Conservation (phyloP, 2,888 invertebrate genomes). For the Patella depressa region DNA sequence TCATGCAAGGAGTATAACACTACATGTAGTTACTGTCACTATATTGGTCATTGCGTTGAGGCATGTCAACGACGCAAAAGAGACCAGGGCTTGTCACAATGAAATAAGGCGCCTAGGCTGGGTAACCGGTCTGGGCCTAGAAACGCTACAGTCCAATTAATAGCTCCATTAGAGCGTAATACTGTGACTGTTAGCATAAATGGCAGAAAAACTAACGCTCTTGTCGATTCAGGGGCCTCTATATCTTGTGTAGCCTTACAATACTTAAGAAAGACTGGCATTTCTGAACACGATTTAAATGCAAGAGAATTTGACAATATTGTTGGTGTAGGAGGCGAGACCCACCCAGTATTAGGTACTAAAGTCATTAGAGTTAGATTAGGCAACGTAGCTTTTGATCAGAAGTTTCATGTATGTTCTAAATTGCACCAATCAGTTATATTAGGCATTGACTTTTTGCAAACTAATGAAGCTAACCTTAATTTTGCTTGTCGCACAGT, state of each 20-base stretch:
- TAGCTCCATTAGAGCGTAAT: background rate
- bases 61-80: no score
- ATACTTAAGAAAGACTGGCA: background rate
- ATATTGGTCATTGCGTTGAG: no score
- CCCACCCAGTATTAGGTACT: no score
- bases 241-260: background rate
- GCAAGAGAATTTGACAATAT: background rate
- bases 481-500: conserved; percentile 28
- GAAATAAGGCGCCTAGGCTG: no score
- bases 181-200: background rate
- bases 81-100: no score
- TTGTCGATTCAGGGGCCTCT: background rate
- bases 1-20: no score
- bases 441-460: conserved; percentile 38
- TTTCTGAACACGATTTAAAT: background rate
- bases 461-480: conserved; percentile 25
- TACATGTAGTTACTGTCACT: no score
- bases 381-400: background rate
- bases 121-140: no score
- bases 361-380: conserved; percentile 18
- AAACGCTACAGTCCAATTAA: background rate
- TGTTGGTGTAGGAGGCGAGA: conserved; percentile 22
- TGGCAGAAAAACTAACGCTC: background rate
- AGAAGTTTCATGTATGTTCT: conserved; percentile 19
- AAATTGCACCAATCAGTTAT: conserved; percentile 15